Base-by-base conservation (phyloP, 2,113 vertebrate genomes). In the Hemibates koningsi region DNA sequence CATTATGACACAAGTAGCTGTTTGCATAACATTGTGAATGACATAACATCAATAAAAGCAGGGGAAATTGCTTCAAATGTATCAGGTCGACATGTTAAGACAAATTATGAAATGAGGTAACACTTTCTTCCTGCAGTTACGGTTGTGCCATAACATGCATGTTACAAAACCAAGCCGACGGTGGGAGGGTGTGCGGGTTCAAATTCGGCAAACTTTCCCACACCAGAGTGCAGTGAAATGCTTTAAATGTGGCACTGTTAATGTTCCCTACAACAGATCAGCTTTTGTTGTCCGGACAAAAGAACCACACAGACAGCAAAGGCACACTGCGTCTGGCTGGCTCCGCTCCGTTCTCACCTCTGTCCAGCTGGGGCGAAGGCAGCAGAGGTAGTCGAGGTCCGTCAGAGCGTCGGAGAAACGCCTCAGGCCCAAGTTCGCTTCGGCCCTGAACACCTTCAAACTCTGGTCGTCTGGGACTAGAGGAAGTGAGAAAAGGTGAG, bases 351-450 rank as follows among this genome's bases (percentile, higher is more conserved):
- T 61, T 73, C 96, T 96, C 90, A 98, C 97, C 96, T 98, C 94
- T 0, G 91, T 93, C 88, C 97, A 95, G 53, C 89, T 95, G 12
- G 97, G 97, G 61, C 97, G 95, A 91, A 95, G 93, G 91, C 59
- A 93, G 92, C 97, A 97, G 87, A 97, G 93, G 5, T 95, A 89
- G 2, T 98, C 96, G 85, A 98, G 93, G 93, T 98, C 97, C 12
- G 89, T 92, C 91, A 98, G 96, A 0, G 97, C 97, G 6, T 92
- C 96, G 0, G 90, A 83, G 14, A 96, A 94, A 41, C 76, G 93
- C n/a, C 92, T 92, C 88, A 98, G 91, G 0, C 93, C 96, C 61
- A 89, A 12, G 8, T 96, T 91, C 0, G 93, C 97, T 90, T 98
- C 97, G 9, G 96, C 96, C 84, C 96, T 93, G 91, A 93, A 96